Base-by-base conservation (phyloP, 2,113 vertebrate genomes). In the Laticauda laticaudata region DNA sequence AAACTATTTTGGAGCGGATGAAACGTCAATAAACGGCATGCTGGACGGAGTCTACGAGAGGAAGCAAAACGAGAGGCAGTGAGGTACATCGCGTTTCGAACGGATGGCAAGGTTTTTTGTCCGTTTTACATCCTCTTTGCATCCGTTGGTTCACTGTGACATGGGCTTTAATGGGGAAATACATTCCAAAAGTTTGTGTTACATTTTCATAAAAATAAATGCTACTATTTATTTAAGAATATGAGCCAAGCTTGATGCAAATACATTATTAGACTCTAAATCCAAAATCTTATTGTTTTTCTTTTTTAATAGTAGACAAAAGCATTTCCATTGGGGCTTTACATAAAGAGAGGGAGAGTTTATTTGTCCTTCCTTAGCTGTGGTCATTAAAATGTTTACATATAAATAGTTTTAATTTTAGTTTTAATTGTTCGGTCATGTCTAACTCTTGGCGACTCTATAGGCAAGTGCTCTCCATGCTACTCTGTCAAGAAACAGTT, bases 191-290 rank as follows among this genome's bases (percentile, higher is more conserved):
- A 61, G 61, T 69, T 4, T 4, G 14, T 23, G 51, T 69, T 23
- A 18, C 45, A 56, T 94, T 93, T 75, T 75, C 64, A 34, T 18
- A 69, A 69, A 69, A n/a, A 69, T 69, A 69, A 69, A n/a, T 69
- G 29, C 29, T 69, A 69, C 29, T 69, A 15, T 69, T 69, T n/a
- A 15, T 69, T 69, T 86, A 86, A 43, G 6, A 92, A n/a, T 45
- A 26, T 23, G n/a, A 56, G 34, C 9, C 39, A 89, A 61, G 59
- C 5, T 61, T 11, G 5, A 59, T 29, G 10, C 15, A 55, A 23
- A 43, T 89, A 12, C n/a, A 12, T 89, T 11, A 57, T 89, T 89
- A 34, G n/a, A 57, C 10, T 43, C 18, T 34, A 56, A 69, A 69
- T 69, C 64, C 18, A 21, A 10, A n/a, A 88, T 15, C 26, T 48